A percentile compares a stretch with the other conserved stretches of the same genome.
Evolutionary conservation across 2,797 vertebrate species (phyloP).

Genomic region (Simalia tracyae): DNA sequence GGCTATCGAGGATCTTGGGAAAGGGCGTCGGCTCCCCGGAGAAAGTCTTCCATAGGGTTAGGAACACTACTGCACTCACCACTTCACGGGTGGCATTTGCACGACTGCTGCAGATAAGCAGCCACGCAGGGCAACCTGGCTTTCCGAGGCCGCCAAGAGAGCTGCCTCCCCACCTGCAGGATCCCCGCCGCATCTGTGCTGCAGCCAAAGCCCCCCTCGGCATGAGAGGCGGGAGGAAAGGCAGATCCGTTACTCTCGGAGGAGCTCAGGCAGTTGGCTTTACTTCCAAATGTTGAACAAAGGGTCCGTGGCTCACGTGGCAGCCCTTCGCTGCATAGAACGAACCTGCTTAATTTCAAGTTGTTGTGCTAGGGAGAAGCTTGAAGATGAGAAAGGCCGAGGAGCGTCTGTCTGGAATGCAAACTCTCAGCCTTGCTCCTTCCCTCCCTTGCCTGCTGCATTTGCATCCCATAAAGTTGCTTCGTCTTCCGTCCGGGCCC

Average conservation of each 20-base stretch:
- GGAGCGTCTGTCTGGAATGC: no score
- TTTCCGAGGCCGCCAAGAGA: slow-evolving; percentile 16
- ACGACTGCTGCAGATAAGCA: neutral
- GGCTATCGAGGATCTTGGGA: neutral
- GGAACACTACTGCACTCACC: neutral
- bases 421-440: no score
- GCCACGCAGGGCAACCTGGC: neutral
- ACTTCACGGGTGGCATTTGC: neutral
- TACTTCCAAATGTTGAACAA: slow-evolving; percentile 69
- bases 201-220: slow-evolving; percentile 64
- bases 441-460: no score
- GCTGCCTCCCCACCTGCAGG: slow-evolving; percentile 12
- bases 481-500: slow-evolving; percentile 22
- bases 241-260: slow-evolving; percentile 75
- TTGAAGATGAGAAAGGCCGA: no score
- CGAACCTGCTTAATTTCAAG: slow-evolving; percentile 65
- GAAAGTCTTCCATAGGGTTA: neutral
- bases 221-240: slow-evolving; percentile 56
- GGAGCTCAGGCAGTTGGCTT: slow-evolving; percentile 70
- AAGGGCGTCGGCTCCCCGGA: neutral
- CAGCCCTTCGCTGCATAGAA: slow-evolving; percentile 60
- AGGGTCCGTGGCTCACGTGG: slow-evolving; percentile 69
- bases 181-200: slow-evolving; percentile 40
- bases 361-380: slow-evolving; percentile 48
- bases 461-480: no score